phyloP scores from a whole-genome alignment of 2,113 vertebrate genomes.

The Oostethus manadensis region DNA sequence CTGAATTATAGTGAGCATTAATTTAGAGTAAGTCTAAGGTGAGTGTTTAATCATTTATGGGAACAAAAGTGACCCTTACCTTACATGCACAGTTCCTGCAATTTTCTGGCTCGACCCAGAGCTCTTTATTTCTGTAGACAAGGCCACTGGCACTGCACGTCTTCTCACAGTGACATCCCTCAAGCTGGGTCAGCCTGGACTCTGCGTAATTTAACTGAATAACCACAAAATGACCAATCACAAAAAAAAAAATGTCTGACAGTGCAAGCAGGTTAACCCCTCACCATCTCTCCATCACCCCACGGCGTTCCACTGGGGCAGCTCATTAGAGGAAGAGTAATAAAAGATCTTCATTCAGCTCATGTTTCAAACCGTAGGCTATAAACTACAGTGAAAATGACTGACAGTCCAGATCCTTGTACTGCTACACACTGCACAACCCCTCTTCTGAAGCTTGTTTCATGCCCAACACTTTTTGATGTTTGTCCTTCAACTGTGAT shows the following conservation, averaged over 20 bases:
- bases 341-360: conserved; percentile 42
- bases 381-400: conserved; percentile 32
- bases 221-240: conserved; percentile 14
- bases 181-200: conserved; percentile 89
- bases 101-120: conserved; percentile 89
- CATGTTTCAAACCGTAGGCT: conserved; percentile 39
- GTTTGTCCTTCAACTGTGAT: conserved; percentile 7
- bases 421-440: conserved; percentile 24
- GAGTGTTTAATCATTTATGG: background rate
- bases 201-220: conserved; percentile 91
- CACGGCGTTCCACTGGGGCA: conserved; percentile 22
- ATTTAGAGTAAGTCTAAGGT: background rate
- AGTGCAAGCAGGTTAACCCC: background rate
- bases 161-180: conserved; percentile 93
- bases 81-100: conserved; percentile 91
- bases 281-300: background rate
- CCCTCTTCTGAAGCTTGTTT: conserved; percentile 16
- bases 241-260: conserved; percentile 5
- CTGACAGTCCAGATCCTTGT: conserved; percentile 23
- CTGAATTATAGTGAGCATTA: background rate
- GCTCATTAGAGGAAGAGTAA: conserved; percentile 36
- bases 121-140: conserved; percentile 86
- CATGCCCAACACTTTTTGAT: conserved; percentile 10
- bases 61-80: conserved; percentile 65
- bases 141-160: conserved; percentile 84